Evolutionary conservation across 2,888 invertebrate genomes (phyloP).

Genomic region (Phoronis australis): DNA sequence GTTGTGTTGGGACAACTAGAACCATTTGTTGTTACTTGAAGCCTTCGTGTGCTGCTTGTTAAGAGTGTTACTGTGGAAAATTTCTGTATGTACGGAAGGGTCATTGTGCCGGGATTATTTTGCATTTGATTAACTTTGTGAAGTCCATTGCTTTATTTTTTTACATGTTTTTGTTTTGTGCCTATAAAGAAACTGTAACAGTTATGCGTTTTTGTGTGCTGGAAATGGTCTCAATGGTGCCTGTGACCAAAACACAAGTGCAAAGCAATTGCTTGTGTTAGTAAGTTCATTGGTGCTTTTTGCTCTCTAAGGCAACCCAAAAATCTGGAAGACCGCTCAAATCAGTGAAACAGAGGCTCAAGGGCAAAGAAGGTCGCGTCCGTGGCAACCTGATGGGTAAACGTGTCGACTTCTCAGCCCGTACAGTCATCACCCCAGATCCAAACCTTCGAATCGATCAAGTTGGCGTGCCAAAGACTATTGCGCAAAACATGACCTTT

Average conservation of each 20-base stretch:
- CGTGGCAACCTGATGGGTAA: constrained; percentile 99
- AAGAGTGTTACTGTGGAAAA: no score
- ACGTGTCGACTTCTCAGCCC: constrained; percentile 98
- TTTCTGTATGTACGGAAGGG: no score
- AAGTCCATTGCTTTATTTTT: background rate
- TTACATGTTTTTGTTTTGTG: background rate
- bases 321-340: constrained; percentile 98
- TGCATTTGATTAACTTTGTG: background rate
- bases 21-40: background rate
- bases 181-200: no score
- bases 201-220: no score
- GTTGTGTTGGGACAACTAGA: no score
- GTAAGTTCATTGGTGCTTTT: no score
- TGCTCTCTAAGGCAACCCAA: constrained; percentile 72
- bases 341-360: constrained; percentile 88
- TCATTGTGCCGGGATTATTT: no score
- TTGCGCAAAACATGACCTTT: constrained; percentile 98
- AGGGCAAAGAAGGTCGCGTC: constrained; percentile 98
- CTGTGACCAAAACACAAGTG: no score
- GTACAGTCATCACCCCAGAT: constrained; percentile 74
- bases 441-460: constrained; percentile 75
- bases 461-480: constrained; percentile 96
- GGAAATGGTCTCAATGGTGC: no score
- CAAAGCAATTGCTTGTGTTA: no score
- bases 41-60: no score